Percentiles rank a stretch among this genome's conserved stretches.
These are phyloP conservation scores for Zoanthus sansibaricus DNA, from an alignment of 92 coral and sea anemone genomes.

Conservation along the genomic window DNA sequence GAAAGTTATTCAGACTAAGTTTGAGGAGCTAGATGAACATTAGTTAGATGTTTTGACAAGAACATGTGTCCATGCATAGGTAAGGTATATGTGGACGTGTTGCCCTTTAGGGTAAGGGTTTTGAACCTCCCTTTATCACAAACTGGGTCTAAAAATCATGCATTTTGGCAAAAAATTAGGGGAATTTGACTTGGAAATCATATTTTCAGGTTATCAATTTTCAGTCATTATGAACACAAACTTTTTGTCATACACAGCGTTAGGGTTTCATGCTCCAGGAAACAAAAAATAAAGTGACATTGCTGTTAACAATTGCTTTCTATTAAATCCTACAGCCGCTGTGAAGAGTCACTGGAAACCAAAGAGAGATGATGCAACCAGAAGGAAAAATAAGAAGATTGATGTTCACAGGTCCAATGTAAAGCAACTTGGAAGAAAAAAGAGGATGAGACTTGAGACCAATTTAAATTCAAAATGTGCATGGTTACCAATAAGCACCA, in stretches of 20 bases:
- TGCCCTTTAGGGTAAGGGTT: too few relatives aligned
- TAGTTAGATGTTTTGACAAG: slow-evolving; percentile 16
- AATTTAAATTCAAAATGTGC: slow-evolving; percentile 16
- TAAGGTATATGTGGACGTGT: too few relatives aligned
- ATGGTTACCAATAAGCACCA: slow-evolving; percentile 27
- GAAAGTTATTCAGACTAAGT: slow-evolving; percentile 18
- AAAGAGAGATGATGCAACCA: slow-evolving; percentile 20
- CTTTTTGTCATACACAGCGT: slow-evolving; percentile 9
- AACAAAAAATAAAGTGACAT: slow-evolving; percentile 24
- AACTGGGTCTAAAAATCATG: too few relatives aligned
- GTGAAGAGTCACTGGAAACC: slow-evolving; percentile 30
- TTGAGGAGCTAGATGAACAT: slow-evolving; percentile 8
- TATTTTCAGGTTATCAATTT: background rate
- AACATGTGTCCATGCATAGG: background rate
- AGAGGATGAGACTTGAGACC: slow-evolving; percentile 25
- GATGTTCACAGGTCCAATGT: slow-evolving; percentile 9
- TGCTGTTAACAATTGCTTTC: slow-evolving; percentile 21
- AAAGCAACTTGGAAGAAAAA: slow-evolving; percentile 29
- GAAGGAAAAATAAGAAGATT: slow-evolving; percentile 16
- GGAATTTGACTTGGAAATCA: too few relatives aligned
- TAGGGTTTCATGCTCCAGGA: slow-evolving; percentile 11
- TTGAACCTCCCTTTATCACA: too few relatives aligned
- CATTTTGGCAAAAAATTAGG: too few relatives aligned
- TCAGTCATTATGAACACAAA: slow-evolving; percentile 20
- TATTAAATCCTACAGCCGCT: slow-evolving; percentile 20